phyloP scores from a whole-genome alignment of 2,797 vertebrate genomes.

The Siniperca undulata region DNA sequence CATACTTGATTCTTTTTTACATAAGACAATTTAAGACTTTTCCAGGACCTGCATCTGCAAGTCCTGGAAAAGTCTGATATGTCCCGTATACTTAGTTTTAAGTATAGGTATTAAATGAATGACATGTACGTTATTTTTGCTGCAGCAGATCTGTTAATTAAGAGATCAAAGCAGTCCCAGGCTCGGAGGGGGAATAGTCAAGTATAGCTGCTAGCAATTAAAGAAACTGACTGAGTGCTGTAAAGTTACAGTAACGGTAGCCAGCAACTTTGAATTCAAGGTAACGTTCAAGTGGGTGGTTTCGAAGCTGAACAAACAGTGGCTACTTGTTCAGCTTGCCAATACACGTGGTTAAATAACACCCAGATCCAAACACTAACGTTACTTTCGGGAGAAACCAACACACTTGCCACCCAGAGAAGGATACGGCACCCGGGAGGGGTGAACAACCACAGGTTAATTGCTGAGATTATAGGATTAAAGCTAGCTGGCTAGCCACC shows the following conservation, averaged over 20 bases:
- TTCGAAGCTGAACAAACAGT: background rate
- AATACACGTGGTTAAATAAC: conserved; percentile 7
- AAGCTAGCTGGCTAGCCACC: conserved; percentile 60
- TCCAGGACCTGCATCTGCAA: background rate
- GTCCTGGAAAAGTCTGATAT: background rate
- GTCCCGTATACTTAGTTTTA: background rate
- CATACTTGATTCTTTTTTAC: background rate
- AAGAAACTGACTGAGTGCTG: background rate
- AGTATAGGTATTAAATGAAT: background rate
- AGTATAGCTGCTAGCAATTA: background rate
- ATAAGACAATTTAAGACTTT: background rate
- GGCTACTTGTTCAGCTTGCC: too few relatives aligned
- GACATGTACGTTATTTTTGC: background rate
- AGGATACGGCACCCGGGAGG: background rate
- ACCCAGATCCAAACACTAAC: background rate
- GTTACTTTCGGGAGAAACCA: background rate
- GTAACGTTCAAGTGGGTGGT: background rate
- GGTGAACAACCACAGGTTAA: conserved; percentile 32
- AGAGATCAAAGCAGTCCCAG: background rate
- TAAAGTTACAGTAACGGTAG: background rate
- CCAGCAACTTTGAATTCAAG: background rate
- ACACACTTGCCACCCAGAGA: background rate
- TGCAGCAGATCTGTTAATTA: background rate
- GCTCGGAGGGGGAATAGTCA: too few relatives aligned
- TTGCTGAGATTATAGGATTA: conserved; percentile 83